These are phyloP conservation scores for Stegana nigrithorax DNA, from an alignment of 2,888 invertebrate genomes.

Conservation along the genomic window DNA sequence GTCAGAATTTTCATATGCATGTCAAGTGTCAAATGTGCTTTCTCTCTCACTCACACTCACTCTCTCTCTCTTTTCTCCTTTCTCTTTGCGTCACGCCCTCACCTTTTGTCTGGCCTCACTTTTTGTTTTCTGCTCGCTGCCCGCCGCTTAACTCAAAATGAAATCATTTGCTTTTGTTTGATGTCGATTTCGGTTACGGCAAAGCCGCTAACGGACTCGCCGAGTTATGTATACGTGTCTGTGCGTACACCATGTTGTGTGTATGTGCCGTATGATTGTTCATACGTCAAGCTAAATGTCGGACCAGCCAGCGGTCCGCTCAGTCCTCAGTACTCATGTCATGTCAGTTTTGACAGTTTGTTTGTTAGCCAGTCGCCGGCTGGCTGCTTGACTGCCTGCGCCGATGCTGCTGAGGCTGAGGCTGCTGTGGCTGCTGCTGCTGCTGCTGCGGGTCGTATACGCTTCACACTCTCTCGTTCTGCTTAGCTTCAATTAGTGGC, in stretches of 20 bases:
- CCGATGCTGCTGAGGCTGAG: conserved; percentile 40
- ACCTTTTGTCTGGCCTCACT: not conserved
- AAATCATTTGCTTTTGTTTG: conserved; percentile 41
- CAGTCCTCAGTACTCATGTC: conserved; percentile 44
- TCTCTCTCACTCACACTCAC: conserved; percentile 18
- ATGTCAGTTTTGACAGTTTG: conserved; percentile 64
- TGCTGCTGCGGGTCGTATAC: conserved; percentile 8
- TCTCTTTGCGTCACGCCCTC: conserved; percentile 7
- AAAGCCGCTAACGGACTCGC: conserved; percentile 21
- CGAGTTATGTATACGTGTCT: no score
- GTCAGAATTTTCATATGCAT: conserved; percentile 69
- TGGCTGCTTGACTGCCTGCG: no score
- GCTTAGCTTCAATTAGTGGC: conserved; percentile 61
- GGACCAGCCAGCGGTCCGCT: not conserved
- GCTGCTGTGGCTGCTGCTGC: conserved; percentile 49
- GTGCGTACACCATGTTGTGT: no score
- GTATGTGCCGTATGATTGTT: not conserved
- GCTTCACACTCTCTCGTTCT: conserved; percentile 42
- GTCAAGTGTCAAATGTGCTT: conserved; percentile 61
- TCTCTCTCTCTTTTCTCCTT: not conserved
- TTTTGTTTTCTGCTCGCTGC: no score
- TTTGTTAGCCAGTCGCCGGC: conserved; percentile 36
- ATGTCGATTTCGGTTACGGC: conserved; percentile 42
- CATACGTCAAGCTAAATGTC: not conserved
- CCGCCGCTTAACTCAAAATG: not conserved